Conservation (phyloP, 2,797 vertebrate genomes). For the Poeciliopsis presidionis region DNA sequence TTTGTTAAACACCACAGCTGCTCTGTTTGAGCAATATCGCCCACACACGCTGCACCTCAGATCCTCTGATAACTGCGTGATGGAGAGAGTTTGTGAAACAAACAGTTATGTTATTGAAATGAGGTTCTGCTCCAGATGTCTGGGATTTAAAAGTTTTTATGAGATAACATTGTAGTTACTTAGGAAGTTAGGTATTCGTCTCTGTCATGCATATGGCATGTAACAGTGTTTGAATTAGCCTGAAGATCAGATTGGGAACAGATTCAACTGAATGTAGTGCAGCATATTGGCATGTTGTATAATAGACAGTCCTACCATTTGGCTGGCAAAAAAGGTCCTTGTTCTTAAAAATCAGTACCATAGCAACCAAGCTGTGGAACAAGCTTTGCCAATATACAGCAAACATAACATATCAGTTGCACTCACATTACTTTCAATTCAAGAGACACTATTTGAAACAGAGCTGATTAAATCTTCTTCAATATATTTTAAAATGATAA, state of each 20-base stretch:
- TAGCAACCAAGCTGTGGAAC: conserved; percentile 70
- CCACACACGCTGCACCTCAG: conserved; percentile 69
- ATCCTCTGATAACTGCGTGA: conserved; percentile 64
- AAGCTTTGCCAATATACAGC: conserved; percentile 53
- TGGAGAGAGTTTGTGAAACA: conserved; percentile 54
- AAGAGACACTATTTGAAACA: not conserved
- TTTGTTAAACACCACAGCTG: conserved; percentile 66
- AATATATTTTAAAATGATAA: not conserved
- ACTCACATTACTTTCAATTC: not conserved
- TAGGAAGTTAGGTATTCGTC: conserved; percentile 56
- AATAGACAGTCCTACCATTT: conserved; percentile 59
- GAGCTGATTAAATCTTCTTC: not conserved
- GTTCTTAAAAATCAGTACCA: conserved; percentile 63
- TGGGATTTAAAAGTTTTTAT: conserved; percentile 67
- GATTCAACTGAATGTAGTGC: conserved; percentile 51
- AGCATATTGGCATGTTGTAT: conserved; percentile 61
- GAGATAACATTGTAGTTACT: conserved; percentile 66
- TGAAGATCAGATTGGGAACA: conserved; percentile 48
- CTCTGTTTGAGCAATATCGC: conserved; percentile 68
- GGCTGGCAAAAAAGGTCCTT: conserved; percentile 58
- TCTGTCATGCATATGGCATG: conserved; percentile 63
- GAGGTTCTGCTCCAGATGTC: conserved; percentile 69
- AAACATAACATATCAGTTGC: conserved; percentile 38
- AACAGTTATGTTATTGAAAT: conserved; percentile 59
- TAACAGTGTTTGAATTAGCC: conserved; percentile 39